Conservation (phyloP, 2,888 invertebrate genomes). For the Tenodera sinensis region DNA sequence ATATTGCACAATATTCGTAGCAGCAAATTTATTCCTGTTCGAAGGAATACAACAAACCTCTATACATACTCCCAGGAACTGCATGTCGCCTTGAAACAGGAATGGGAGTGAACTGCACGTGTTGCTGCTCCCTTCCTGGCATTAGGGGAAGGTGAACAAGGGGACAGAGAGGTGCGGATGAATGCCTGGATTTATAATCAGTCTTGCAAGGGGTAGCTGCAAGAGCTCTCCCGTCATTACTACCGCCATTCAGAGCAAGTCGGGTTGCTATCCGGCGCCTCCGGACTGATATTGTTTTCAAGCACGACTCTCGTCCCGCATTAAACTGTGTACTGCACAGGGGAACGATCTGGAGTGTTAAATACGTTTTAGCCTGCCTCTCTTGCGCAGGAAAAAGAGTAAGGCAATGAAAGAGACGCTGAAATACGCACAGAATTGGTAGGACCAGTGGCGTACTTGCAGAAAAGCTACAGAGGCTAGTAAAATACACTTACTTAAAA, state of each 20-base stretch:
- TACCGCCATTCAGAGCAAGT: neutral
- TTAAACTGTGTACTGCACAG: neutral
- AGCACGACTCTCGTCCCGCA: neutral
- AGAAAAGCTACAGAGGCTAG: no score
- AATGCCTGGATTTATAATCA: neutral
- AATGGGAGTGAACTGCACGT: neutral
- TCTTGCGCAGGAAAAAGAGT: neutral
- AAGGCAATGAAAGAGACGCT: neutral
- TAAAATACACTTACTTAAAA: no score
- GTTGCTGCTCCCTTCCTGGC: neutral
- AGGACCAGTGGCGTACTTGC: neutral
- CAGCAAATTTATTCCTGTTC: no score
- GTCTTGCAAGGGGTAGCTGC: neutral
- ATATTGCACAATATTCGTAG: no score
- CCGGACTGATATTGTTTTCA: neutral
- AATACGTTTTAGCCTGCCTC: neutral
- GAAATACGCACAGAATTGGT: neutral
- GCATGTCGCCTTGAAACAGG: no score
- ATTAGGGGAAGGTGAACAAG: neutral
- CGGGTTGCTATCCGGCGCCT: neutral
- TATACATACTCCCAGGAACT: no score
- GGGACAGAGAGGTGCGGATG: neutral
- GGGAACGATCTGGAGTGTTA: neutral
- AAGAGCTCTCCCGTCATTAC: neutral
- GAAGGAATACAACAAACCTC: no score